phyloP scores from a whole-genome alignment of 2,888 invertebrate genomes.

The Zelleria hepariella region DNA sequence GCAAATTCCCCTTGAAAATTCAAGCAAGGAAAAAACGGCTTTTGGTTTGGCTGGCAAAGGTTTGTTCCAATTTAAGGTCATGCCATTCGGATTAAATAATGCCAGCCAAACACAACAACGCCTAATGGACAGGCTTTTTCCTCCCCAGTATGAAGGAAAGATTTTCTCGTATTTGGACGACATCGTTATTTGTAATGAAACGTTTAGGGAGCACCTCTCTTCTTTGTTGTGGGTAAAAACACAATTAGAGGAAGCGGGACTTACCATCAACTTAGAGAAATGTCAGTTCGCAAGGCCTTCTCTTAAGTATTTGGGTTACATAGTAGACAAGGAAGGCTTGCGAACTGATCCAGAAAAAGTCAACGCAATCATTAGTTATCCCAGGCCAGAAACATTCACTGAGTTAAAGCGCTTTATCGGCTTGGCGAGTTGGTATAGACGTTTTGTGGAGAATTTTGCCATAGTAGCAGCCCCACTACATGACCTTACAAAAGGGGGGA shows the following conservation, averaged over 20 bases:
- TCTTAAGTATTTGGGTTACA: conserved; percentile 13
- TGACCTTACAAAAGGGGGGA: conserved; percentile 16
- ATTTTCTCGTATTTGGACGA: conserved; percentile 19
- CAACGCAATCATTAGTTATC: conserved; percentile 2
- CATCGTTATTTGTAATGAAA: conserved; percentile 14
- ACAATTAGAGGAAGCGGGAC: conserved; percentile 9
- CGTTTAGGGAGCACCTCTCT: conserved; percentile 7
- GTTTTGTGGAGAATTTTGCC: conserved; percentile 12
- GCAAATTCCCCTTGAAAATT: conserved; percentile 18
- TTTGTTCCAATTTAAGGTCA: conserved; percentile 9
- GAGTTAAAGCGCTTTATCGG: conserved; percentile 1
- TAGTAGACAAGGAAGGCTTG: conserved; percentile 5
- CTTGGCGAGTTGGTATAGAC: conserved; percentile 9
- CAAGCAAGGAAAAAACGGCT: conserved; percentile 6
- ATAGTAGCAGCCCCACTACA: conserved; percentile 15
- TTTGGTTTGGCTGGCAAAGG: conserved; percentile 8
- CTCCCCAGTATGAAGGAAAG: conserved; percentile 20
- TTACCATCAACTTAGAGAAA: conserved; percentile 15
- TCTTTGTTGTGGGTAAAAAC: conserved; percentile 7
- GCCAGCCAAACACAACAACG: conserved; percentile 25
- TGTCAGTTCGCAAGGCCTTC: conserved; percentile 10
- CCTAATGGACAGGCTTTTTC: conserved; percentile 21
- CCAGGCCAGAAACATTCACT: conserved; percentile 2
- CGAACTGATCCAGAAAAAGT: conserved; percentile 5
- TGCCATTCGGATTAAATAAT: conserved; percentile 26